Base-by-base conservation (phyloP, 2,113 vertebrate genomes). In the Hyla sarda region DNA sequence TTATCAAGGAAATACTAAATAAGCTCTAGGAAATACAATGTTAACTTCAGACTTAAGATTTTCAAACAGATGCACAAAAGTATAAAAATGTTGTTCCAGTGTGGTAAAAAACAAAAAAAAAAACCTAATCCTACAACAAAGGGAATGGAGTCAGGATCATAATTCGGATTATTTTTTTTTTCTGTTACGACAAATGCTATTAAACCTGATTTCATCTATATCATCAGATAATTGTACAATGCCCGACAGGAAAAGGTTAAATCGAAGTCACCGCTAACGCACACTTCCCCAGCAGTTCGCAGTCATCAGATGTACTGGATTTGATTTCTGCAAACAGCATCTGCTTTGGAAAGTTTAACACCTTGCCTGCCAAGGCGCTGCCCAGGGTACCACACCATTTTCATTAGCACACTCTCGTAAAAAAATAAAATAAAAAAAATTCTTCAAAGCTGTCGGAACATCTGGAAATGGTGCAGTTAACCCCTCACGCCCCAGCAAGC, bases 391-490 rank as follows among this genome's bases (percentile, higher is more conserved):
- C 34, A 14, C 19, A 37, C 52, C 28, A 79, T 37, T 48, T 58
- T n/a, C 52, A 60, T 60, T 80, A 81, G n/a, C 17, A 37, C 17
- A 7, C 34, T 47, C 32, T 62, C 32, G 17, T 69, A 69, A 69
- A 52, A 52, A 16, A 52, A n/a, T n/a, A n/a, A n/a, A n/a, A n/a
- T n/a, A 52, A 52, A 76, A 6, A 76, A 32, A 81, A 58, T 79
- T 79, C 52, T 37, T 58, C 52, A 21, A 37, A 79, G 76, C 50
- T 48, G 78, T 81, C 78, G 25, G 58, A 65, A 81, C 50, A 65
- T 81, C 56, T 81, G 56, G 56, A 81, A 81, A 65, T 0, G 28
- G 32, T 25, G 48, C 25, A 21, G 28, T 82, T 74, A 83, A 74
- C 82, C 71, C 82, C 25, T 74, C 17, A 30, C 52, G 34, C 82